phyloP scores from a whole-genome alignment of 2,888 invertebrate species.

The Tromatobia lineatoria region DNA sequence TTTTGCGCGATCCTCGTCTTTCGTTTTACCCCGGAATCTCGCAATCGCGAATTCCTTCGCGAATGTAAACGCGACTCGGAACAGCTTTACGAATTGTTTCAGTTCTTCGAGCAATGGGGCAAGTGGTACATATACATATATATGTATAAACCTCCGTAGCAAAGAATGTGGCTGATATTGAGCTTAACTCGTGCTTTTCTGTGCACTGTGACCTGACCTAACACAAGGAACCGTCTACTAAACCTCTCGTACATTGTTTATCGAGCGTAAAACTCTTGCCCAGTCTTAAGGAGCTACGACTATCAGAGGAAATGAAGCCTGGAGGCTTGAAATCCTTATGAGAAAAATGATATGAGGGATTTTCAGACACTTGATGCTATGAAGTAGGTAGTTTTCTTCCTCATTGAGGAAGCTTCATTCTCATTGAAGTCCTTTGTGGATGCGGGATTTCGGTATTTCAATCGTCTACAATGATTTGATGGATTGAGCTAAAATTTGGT shows the following conservation, averaged over 20 bases:
- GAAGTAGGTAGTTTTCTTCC: too few species aligned
- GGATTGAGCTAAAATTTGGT: too few species aligned
- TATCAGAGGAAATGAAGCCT: too few species aligned
- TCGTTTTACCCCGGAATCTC: constrained; percentile 76
- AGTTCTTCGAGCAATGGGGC: constrained; percentile 35
- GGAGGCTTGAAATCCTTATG: not conserved
- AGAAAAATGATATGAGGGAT: not conserved
- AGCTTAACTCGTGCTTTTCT: constrained; percentile 3
- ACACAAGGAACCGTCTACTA: not conserved
- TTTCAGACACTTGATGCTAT: too few species aligned
- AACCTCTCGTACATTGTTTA: constrained; percentile 21
- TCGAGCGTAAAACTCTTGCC: constrained; percentile 6
- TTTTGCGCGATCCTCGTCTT: constrained; percentile 40
- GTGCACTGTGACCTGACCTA: constrained; percentile 7
- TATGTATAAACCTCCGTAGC: not conserved
- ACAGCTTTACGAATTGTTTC: constrained; percentile 77
- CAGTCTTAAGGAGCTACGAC: not conserved
- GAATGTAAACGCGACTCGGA: constrained; percentile 77
- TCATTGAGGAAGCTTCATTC: too few species aligned
- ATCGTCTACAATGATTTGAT: too few species aligned
- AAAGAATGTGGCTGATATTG: constrained; percentile 24
- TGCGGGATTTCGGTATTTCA: too few species aligned
- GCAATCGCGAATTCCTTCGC: constrained; percentile 81
- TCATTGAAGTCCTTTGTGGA: too few species aligned
- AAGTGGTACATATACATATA: constrained; percentile 2